A percentile compares a stretch with the other conserved stretches of the same genome.
These are phyloP conservation scores for Australoheros facetus DNA, from an alignment of 2,797 vertebrate genomes.

Conservation along the genomic window DNA sequence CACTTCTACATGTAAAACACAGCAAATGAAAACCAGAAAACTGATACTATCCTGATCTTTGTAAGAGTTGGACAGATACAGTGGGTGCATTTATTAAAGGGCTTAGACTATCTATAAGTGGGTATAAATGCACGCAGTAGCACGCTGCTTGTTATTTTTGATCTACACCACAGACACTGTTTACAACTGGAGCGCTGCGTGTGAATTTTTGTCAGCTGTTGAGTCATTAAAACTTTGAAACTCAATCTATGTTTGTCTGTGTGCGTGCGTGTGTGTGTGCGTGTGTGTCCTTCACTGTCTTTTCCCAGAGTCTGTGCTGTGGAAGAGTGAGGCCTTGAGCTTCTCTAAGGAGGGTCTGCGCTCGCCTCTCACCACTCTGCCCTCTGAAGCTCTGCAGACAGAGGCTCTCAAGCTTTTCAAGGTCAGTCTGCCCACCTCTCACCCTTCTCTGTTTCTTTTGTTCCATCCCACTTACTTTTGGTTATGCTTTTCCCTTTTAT, in stretches of 20 bases:
- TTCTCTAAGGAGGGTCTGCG: conserved; percentile 90
- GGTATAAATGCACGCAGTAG: conserved; percentile 15
- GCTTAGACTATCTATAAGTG: conserved; percentile 3
- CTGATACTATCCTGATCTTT: neutral
- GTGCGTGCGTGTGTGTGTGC: neutral
- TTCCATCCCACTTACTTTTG: conserved; percentile 23
- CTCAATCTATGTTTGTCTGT: conserved; percentile 46
- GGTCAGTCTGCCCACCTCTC: conserved; percentile 53
- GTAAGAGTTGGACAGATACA: neutral
- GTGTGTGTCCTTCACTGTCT: neutral
- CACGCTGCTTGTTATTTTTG: conserved; percentile 52
- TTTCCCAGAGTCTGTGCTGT: conserved; percentile 86
- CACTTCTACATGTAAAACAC: neutral
- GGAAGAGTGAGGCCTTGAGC: conserved; percentile 89
- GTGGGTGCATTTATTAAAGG: neutral
- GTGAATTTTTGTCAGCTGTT: conserved; percentile 62
- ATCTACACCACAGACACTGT: conserved; percentile 65
- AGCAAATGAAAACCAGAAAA: neutral
- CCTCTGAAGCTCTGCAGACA: conserved; percentile 86
- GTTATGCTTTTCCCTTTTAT: conserved; percentile 30
- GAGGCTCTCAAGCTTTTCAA: conserved; percentile 96
- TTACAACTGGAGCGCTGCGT: conserved; percentile 49
- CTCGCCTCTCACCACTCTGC: conserved; percentile 76
- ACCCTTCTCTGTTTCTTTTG: neutral
- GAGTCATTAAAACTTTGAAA: conserved; percentile 65